A percentile compares a stretch with the other conserved stretches of the same genome.
Evolutionary conservation across 2,113 vertebrate genomes (phyloP).

Genomic region (Thalassarche chlororhynchos): DNA sequence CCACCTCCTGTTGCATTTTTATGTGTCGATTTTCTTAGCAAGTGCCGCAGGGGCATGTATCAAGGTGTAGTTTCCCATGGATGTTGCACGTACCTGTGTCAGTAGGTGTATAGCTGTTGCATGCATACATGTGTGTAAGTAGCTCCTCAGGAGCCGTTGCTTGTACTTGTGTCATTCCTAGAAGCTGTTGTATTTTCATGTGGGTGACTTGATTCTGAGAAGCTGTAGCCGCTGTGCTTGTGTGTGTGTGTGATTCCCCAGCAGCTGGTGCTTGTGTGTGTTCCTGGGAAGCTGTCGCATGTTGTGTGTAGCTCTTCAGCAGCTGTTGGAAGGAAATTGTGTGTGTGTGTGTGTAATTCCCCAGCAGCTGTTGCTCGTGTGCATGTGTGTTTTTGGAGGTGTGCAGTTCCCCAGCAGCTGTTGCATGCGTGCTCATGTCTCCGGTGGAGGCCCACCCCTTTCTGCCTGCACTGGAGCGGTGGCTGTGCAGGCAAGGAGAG

Average conservation of each 20-base stretch:
- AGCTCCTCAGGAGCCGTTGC: neutral
- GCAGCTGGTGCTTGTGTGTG: neutral
- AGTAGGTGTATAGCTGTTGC: neutral
- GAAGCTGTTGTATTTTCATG: neutral
- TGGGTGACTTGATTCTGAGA: neutral
- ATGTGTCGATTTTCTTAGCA: neutral
- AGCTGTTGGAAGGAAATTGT: neutral
- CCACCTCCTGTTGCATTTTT: neutral
- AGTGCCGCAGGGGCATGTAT: neutral
- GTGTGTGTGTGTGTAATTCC: neutral
- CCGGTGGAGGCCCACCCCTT: slow-evolving; percentile 55
- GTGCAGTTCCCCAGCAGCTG: neutral
- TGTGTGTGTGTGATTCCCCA: neutral
- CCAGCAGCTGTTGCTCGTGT: neutral
- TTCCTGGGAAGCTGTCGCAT: neutral
- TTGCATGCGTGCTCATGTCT: slow-evolving; percentile 39
- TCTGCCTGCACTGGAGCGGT: neutral
- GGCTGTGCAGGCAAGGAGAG: neutral
- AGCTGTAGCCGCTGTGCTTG: neutral
- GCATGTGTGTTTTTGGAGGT: neutral
- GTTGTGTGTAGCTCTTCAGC: neutral
- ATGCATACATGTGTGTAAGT: fast-evolving
- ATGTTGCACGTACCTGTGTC: neutral
- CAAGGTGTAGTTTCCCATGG: neutral
- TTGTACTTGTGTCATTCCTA: neutral